These are phyloP conservation scores for Limnephilus marmoratus DNA, from an alignment of 2,888 invertebrate species.

Conservation along the genomic window DNA sequence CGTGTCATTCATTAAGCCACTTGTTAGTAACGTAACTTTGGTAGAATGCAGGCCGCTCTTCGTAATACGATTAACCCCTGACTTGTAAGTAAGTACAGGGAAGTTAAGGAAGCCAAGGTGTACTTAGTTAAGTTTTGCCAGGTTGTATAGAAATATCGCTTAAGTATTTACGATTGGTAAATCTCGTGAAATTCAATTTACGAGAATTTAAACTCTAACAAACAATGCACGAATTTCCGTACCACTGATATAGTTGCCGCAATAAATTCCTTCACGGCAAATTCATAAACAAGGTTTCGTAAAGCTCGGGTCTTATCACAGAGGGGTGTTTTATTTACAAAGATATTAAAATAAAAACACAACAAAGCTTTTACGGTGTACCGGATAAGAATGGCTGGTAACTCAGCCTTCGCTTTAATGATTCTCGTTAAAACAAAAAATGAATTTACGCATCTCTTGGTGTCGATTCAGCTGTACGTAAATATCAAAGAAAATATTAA, in stretches of 20 bases:
- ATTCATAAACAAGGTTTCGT: constrained; percentile 14
- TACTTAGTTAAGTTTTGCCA: not conserved
- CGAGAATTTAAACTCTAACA: not conserved
- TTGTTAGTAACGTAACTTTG: not conserved
- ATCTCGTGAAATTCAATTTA: not conserved
- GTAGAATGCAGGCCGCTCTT: not conserved
- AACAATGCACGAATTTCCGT: not conserved
- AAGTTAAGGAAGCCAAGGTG: not conserved
- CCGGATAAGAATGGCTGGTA: not conserved
- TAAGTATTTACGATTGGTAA: not conserved
- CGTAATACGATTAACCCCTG: not conserved
- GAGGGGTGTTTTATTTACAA: constrained; percentile 12
- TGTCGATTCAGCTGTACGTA: not conserved
- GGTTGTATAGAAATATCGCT: not conserved
- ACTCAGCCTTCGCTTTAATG: not conserved
- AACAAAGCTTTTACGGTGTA: not conserved
- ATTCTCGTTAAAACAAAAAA: not conserved
- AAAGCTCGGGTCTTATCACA: not conserved
- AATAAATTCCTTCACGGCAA: constrained; percentile 9
- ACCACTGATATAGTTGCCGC: not conserved
- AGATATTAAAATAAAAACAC: constrained; percentile 13
- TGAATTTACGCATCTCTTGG: not conserved
- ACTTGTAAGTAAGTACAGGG: not conserved
- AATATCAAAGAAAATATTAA: not conserved
- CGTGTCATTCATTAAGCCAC: not conserved